These are phyloP conservation scores for Dendrophyllia cribrosa DNA, from an alignment of 64 coral and sea anemone species.

Conservation along the genomic window DNA sequence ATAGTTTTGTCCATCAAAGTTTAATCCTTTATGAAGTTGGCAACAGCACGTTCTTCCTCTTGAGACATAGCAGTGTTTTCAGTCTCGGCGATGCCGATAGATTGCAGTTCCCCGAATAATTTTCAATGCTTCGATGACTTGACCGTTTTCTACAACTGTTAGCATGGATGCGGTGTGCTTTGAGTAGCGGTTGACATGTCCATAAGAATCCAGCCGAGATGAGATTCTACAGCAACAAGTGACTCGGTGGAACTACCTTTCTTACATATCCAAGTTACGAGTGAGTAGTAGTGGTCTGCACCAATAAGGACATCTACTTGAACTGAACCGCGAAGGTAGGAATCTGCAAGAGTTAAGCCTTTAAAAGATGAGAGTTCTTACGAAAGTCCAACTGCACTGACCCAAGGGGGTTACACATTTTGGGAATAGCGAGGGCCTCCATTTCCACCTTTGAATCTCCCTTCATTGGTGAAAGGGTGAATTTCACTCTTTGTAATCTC, in stretches of 20 bases:
- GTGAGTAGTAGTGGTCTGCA: background rate
- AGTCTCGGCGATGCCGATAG: background rate
- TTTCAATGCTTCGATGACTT: background rate
- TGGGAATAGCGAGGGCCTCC: too few relatives aligned
- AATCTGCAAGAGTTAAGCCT: conserved; percentile 16
- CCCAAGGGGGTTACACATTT: background rate
- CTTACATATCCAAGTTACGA: conserved; percentile 35
- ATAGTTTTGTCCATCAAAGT: conserved; percentile 40
- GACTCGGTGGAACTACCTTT: background rate
- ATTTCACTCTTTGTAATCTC: background rate
- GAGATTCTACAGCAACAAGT: too few relatives aligned
- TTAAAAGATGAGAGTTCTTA: background rate
- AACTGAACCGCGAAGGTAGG: background rate
- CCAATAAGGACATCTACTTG: conserved; percentile 22
- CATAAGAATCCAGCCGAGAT: background rate
- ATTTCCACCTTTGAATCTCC: too few relatives aligned
- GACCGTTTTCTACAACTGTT: background rate
- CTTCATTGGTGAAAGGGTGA: too few relatives aligned
- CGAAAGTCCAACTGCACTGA: too few relatives aligned
- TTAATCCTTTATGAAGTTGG: background rate
- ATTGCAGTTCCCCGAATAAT: background rate
- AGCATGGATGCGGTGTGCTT: conserved; percentile 22
- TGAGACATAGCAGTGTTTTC: background rate
- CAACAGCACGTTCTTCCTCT: conserved; percentile 42
- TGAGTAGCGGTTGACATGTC: background rate